Base-by-base conservation (phyloP, 2,888 invertebrate genomes). In the Clistopyga incitator region DNA sequence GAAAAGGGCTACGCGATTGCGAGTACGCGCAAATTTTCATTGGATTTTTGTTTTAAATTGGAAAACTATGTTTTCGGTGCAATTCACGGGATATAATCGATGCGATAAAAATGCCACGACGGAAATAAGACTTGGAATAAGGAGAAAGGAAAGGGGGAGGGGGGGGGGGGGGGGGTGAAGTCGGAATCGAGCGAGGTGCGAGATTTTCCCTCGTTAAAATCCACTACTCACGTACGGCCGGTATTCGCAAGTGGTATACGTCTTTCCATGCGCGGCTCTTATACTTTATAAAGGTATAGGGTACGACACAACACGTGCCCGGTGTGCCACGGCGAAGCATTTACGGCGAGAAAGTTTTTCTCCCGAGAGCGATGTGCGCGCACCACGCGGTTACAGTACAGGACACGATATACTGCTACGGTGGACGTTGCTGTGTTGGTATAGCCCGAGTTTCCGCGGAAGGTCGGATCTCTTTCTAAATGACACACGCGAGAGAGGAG, bases 291-390 rank as follows among this genome's bases (percentile, higher is more conserved):
- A 76, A 76, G 71, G 45, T 72, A 80, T 71, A 76, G 45, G 76
- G 42, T 23, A 61, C 52, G 74, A 71, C 64, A 68, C 64, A 15
- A 78, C 82, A 82, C 78, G 47, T 64, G 67, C 76, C 78, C 61
- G 80, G 65, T 78, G 85, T 50, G 56, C 38, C n/a, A n/a, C n/a
- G n/a, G n/a, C n/a, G n/a, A n/a, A n/a, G 82, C 88, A 75, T 89
- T 89, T 89, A 89, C 89, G 89, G 89, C 88, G 89, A 88, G 89
- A 89, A 89, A 89, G 89, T 89, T 84, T 88, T 81, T 84, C 77
- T 84, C 56, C 54, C 42, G 68, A 54, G 50, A 52, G 72, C 77
- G 67, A 79, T 76, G 75, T 68, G 34, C 83, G 75, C 59, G 75
- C 65, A 61, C 67, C 76, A 59, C 38, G 52, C 23, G 11, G n/a